These are phyloP conservation scores for Drosophila ercepeae DNA, from an alignment of 1,140 invertebrate species.

Conservation along the genomic window DNA sequence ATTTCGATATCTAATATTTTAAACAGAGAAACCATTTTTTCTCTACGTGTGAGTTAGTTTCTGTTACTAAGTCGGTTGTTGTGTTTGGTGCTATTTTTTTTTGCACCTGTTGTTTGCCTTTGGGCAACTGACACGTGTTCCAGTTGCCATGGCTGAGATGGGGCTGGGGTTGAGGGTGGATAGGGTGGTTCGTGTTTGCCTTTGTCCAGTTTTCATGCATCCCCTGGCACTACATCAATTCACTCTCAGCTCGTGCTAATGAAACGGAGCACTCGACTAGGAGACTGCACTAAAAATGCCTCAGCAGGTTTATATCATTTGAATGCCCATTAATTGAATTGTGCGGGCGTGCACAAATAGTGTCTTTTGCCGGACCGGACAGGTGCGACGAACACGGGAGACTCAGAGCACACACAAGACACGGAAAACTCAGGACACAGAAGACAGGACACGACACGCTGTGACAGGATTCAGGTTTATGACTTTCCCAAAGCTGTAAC, in stretches of 20 bases:
- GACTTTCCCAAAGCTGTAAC: slow-evolving; percentile 8
- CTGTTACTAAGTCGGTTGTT: slow-evolving; percentile 34
- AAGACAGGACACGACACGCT: slow-evolving; percentile 1
- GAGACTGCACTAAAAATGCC: slow-evolving; percentile 69
- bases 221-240: slow-evolving; percentile 54
- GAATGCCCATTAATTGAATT: slow-evolving; percentile 82
- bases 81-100: slow-evolving; percentile 4
- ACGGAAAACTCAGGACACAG: slow-evolving; percentile 7
- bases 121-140: slow-evolving; percentile 46
- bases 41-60: slow-evolving; percentile 4
- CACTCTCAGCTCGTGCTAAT: slow-evolving; percentile 53
- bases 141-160: slow-evolving; percentile 2
- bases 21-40: not conserved
- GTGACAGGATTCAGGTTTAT: slow-evolving; percentile 5
- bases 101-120: slow-evolving; percentile 70
- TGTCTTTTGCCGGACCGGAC: slow-evolving; percentile 5
- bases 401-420: not conserved
- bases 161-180: not conserved
- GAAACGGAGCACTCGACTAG: slow-evolving; percentile 45
- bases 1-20: not conserved
- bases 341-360: slow-evolving; percentile 49
- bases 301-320: slow-evolving; percentile 73
- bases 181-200: slow-evolving; percentile 4
- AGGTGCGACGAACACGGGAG: slow-evolving; percentile 4
- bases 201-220: slow-evolving; percentile 37